These are phyloP conservation scores for Sciaenops ocellatus DNA, from an alignment of 2,797 vertebrate species.

Conservation along the genomic window DNA sequence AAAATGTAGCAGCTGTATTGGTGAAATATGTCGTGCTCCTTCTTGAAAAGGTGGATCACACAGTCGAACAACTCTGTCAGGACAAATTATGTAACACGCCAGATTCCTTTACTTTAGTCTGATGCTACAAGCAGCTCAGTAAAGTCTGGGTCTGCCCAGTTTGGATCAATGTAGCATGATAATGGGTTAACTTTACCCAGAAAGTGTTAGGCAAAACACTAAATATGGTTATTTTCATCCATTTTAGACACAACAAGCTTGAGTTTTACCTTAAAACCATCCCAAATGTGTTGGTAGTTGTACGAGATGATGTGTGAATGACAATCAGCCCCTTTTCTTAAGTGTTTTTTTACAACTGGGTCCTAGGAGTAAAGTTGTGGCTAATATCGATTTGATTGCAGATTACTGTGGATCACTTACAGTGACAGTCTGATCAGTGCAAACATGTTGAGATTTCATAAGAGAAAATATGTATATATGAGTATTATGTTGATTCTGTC, in stretches of 20 bases:
- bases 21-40: conserved; percentile 23
- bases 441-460: neutral
- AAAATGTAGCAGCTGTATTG: conserved; percentile 33
- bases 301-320: too few species aligned
- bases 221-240: neutral
- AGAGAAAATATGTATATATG: too few species aligned
- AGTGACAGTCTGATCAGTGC: too few species aligned
- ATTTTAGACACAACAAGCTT: neutral
- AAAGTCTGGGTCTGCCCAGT: neutral
- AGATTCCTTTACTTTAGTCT: neutral
- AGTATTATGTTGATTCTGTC: too few species aligned
- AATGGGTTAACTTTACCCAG: neutral
- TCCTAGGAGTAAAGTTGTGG: too few species aligned
- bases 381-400: too few species aligned
- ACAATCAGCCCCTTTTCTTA: too few species aligned
- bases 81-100: conserved; percentile 24
- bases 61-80: neutral
- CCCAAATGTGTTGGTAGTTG: too few species aligned
- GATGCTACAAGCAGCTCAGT: neutral
- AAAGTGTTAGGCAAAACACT: neutral
- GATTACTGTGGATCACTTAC: too few species aligned
- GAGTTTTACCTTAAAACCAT: neutral
- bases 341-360: too few species aligned
- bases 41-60: neutral
- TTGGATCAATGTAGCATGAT: neutral